phyloP scores from a whole-genome alignment of 1,140 invertebrate genomes.

The Chelonus insularis region DNA sequence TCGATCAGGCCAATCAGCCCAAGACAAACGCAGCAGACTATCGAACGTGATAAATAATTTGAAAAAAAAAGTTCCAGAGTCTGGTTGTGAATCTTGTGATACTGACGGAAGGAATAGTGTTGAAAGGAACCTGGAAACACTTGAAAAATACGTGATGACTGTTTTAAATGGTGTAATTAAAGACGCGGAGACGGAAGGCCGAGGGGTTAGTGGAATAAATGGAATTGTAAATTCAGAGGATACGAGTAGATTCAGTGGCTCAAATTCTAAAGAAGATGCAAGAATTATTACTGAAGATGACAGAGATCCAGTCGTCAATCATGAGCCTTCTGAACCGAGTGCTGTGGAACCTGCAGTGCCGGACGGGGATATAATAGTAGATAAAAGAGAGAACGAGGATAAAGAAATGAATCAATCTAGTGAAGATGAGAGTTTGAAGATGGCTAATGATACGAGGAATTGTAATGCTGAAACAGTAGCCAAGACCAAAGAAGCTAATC shows the following conservation, averaged over 20 bases:
- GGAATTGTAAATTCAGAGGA: conserved; percentile 11
- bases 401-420: neutral
- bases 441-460: neutral
- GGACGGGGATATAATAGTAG: neutral
- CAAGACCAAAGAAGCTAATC: conserved; percentile 2
- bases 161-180: conserved; percentile 56
- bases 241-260: conserved; percentile 13
- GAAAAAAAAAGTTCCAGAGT: conserved; percentile 49
- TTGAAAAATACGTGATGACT: conserved; percentile 57
- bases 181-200: conserved; percentile 43
- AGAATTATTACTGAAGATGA: conserved; percentile 12
- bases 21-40: conserved; percentile 54
- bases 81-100: conserved; percentile 27
- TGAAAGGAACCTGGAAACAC: conserved; percentile 49
- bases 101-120: conserved; percentile 43
- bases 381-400: neutral
- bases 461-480: neutral
- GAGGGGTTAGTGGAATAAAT: conserved; percentile 10
- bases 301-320: conserved; percentile 1
- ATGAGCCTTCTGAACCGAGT: conserved; percentile 7
- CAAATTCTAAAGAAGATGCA: neutral
- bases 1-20: conserved; percentile 45
- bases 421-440: neutral
- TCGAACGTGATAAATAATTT: conserved; percentile 58
- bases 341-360: conserved; percentile 7